Evolutionary conservation across 2,113 vertebrate genomes (phyloP).

Genomic region (Vireo altiloquus): DNA sequence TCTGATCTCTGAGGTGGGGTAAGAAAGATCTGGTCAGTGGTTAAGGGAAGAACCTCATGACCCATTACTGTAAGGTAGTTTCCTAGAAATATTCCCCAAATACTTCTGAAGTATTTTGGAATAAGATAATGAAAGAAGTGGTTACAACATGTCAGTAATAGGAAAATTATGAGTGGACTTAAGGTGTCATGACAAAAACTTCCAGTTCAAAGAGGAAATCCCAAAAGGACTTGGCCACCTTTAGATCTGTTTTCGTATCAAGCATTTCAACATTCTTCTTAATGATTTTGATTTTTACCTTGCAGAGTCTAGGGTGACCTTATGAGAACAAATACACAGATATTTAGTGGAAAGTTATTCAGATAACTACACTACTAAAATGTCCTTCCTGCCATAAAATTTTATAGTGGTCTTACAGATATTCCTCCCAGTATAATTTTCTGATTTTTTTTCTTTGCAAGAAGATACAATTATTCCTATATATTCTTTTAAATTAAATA

Average conservation of each 20-base stretch:
- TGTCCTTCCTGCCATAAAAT: constrained; percentile 9
- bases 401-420: not conserved
- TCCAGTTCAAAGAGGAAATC: not conserved
- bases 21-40: not conserved
- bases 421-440: not conserved
- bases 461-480: not conserved
- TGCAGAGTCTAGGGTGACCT: not conserved
- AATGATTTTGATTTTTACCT: not conserved
- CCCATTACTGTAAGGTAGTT: not conserved
- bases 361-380: constrained; percentile 24
- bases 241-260: not conserved
- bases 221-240: not conserved
- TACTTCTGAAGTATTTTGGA: not conserved
- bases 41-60: not conserved
- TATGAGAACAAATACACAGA: not conserved
- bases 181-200: not conserved
- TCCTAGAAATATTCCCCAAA: not conserved
- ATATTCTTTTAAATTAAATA: not conserved
- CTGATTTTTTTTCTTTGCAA: not conserved
- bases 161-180: not conserved
- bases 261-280: not conserved
- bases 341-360: not conserved
- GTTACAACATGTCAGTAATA: not conserved
- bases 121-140: not conserved
- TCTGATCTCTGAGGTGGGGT: not conserved